Percentiles rank a stretch among this genome's conserved stretches.
phyloP scores from a whole-genome alignment of 2,797 vertebrate species.

The Chelonia mydas region DNA sequence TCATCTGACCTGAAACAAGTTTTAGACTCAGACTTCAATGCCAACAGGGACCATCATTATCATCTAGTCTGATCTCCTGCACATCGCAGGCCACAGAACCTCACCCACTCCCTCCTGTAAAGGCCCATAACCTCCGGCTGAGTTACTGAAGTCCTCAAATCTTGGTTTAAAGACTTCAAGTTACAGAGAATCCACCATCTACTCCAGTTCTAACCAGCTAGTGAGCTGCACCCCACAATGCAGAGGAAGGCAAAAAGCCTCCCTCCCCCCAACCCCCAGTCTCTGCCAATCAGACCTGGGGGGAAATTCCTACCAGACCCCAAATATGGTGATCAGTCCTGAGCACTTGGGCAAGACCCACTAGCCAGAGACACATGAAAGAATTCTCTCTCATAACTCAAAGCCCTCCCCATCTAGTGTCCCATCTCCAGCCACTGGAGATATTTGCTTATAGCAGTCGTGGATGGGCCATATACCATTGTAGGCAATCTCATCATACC shows the following conservation, averaged over 20 bases:
- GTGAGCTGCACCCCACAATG: neutral
- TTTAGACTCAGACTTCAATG: neutral
- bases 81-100: neutral
- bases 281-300: neutral
- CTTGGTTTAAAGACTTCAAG: neutral
- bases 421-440: neutral
- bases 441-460: neutral
- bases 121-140: neutral
- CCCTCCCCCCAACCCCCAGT: fast-evolving
- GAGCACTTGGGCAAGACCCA: neutral
- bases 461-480: neutral
- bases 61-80: neutral
- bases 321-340: neutral
- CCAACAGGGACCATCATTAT: neutral
- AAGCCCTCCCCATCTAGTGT: neutral
- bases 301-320: neutral
- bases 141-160: neutral
- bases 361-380: neutral
- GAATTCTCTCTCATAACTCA: neutral
- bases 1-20: neutral
- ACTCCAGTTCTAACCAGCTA: neutral
- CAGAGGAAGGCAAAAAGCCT: neutral
- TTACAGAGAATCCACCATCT: neutral
- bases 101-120: neutral
- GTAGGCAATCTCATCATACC: neutral